Percentiles rank a stretch among this genome's conserved stretches.
Conservation (phyloP, 2,888 invertebrate genomes). For the Lepidochitona cinerea region DNA sequence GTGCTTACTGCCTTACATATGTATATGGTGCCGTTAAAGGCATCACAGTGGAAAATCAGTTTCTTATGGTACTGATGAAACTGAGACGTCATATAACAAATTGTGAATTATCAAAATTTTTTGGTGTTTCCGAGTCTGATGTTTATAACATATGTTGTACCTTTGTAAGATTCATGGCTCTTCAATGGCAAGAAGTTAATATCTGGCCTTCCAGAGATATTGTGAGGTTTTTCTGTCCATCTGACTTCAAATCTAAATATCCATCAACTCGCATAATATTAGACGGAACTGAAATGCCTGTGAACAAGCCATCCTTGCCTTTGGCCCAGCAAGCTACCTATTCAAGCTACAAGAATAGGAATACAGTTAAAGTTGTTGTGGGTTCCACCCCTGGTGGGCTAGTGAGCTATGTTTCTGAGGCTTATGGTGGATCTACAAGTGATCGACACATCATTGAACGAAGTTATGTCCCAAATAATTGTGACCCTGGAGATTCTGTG, state of each 20-base stretch:
- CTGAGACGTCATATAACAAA: conserved; percentile 21
- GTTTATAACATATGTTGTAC: conserved; percentile 33
- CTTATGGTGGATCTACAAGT: conserved; percentile 28
- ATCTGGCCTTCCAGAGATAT: conserved; percentile 32
- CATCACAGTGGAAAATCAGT: conserved; percentile 19
- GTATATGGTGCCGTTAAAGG: conserved; percentile 7
- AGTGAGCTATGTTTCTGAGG: conserved; percentile 12
- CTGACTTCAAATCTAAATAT: conserved; percentile 32
- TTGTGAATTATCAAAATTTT: conserved; percentile 27
- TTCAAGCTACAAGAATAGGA: conserved; percentile 38
- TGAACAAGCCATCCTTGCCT: conserved; percentile 30
- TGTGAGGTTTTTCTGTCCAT: conserved; percentile 33
- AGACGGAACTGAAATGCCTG: conserved; percentile 42
- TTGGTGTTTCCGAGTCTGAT: conserved; percentile 24
- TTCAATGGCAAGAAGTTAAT: conserved; percentile 32
- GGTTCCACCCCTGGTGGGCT: conserved; percentile 24
- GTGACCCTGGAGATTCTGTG: conserved; percentile 20
- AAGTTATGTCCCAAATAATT: too few species aligned
- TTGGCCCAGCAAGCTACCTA: conserved; percentile 31
- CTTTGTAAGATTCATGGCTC: conserved; percentile 34
- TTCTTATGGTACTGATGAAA: conserved; percentile 29
- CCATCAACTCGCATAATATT: conserved; percentile 39
- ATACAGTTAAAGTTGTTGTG: conserved; percentile 26
- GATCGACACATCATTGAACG: conserved; percentile 7
- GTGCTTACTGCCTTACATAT: conserved; percentile 25